Percentiles rank a stretch among this genome's conserved stretches.
Conservation (phyloP, 1,140 invertebrate genomes). For the Thaumatotibia leucotreta region DNA sequence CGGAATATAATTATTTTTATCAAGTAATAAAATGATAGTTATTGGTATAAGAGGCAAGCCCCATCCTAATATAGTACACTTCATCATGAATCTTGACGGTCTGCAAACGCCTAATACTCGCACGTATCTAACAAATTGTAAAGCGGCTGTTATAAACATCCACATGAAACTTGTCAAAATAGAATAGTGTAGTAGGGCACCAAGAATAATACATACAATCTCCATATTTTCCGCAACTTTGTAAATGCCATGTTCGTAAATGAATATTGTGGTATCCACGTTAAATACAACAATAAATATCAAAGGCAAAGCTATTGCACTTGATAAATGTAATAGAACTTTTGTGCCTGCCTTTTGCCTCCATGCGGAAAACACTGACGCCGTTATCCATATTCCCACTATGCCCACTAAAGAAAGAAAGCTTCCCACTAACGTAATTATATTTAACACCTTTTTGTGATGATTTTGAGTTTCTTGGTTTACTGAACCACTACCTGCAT, state of each 20-base stretch:
- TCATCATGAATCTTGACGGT: slow-evolving; percentile 72
- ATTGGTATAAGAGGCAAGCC: slow-evolving; percentile 75
- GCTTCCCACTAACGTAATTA: slow-evolving; percentile 79
- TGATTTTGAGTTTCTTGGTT: slow-evolving; percentile 39
- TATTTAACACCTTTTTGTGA: slow-evolving; percentile 74
- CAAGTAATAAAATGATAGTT: slow-evolving; percentile 60
- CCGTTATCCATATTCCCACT: slow-evolving; percentile 78
- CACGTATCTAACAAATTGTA: slow-evolving; percentile 81
- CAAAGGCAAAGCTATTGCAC: slow-evolving; percentile 78
- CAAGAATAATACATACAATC: slow-evolving; percentile 67
- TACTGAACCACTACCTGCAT: slow-evolving; percentile 38
- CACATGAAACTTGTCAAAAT: slow-evolving; percentile 80
- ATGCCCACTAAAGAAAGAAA: slow-evolving; percentile 78
- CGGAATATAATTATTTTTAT: slow-evolving; percentile 72
- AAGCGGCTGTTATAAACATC: slow-evolving; percentile 80
- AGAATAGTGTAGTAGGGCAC: slow-evolving; percentile 78
- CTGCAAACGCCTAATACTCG: slow-evolving; percentile 75
- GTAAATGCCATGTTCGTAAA: slow-evolving; percentile 25
- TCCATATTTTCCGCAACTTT: slow-evolving; percentile 33
- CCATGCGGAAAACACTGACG: slow-evolving; percentile 78
- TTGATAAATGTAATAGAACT: slow-evolving; percentile 78
- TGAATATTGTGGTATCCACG: slow-evolving; percentile 55
- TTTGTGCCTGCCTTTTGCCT: slow-evolving; percentile 79
- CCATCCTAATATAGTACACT: slow-evolving; percentile 76
- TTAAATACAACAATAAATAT: slow-evolving; percentile 77